Evolutionary conservation across 2,888 invertebrate genomes (phyloP), one percentile per base, ranked within the genome.

Genomic region (Pimpla rufipes): DNA sequence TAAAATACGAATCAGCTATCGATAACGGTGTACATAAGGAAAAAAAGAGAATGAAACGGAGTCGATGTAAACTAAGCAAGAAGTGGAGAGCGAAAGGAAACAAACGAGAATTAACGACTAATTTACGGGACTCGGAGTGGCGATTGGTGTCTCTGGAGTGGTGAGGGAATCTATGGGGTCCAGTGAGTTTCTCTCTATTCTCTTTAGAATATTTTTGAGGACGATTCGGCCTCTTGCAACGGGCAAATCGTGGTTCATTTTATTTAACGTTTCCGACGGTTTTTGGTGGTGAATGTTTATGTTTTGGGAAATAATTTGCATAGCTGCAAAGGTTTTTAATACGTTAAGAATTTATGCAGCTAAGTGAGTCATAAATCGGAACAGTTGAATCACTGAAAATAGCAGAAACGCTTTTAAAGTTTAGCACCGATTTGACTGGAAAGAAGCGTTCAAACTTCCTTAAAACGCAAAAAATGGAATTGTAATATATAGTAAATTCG

Each of bases 71-170:
- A 76, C 62, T 70, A 78, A 68, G 81, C 52, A 75, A 55, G 52
- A 84, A 68, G 75, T 78, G 75, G 74, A 67, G 57, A 50, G 11
- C 18, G 21, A 55, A 55, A 23, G 21, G 40, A 62, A 7, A 10
- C 11, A 40, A 40, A 62, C 37, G 18, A 62, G 62, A 62, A 74
- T 55, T 52, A 68, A 80, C 40, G 80, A 81, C 37, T 70, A 70
- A 81, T 50, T 68, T 29, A 50, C 10, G 70, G 64, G 68, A 64
- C 45, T 52, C 29, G 67, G 73, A 78, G 57, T 66, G 70, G 47
- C 50, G 64, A 82, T 71, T 67, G 55, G 83, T 62, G 62, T 83
- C 84, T 86, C 84, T 86, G 88, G 89, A 90, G 89, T 90, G 89
- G 89, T 90, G 88, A 80, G 86, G 87, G 77, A 85, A 86, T 82